Percentiles rank a stretch among this genome's conserved stretches.
phyloP scores from a whole-genome alignment of 2,888 invertebrate species.

The Ischnura elegans region DNA sequence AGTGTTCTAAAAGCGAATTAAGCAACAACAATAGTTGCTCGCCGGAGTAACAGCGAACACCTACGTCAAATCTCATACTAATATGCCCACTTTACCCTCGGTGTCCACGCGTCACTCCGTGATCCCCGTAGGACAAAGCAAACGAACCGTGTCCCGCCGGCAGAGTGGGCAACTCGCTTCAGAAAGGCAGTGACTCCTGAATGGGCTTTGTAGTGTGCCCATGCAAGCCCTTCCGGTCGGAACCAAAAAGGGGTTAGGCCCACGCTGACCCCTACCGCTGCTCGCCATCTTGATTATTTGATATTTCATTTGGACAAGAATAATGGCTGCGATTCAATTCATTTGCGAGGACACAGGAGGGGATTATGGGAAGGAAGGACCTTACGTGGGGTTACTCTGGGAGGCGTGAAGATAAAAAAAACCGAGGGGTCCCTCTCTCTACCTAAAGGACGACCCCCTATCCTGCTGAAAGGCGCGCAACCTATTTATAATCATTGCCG shows the following conservation, averaged over 20 bases:
- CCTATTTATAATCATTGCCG: slow-evolving; percentile 31
- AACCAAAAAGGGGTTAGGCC: not conserved
- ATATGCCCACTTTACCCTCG: not conserved
- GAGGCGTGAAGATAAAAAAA: slow-evolving; percentile 34
- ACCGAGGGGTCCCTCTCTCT: not conserved
- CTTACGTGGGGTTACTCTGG: not conserved
- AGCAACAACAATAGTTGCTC: not conserved
- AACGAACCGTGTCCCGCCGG: not conserved
- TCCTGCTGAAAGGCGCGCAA: not conserved
- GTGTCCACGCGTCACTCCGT: not conserved
- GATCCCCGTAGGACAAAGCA: not conserved
- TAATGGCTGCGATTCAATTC: slow-evolving; percentile 17
- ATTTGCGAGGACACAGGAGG: slow-evolving; percentile 5
- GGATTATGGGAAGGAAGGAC: not conserved
- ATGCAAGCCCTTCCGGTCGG: not conserved
- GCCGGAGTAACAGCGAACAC: not conserved
- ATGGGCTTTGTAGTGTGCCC: not conserved
- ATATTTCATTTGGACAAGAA: slow-evolving; percentile 35
- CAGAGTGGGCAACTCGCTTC: not conserved
- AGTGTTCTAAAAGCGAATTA: not conserved
- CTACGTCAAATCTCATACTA: not conserved
- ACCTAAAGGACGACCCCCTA: not conserved
- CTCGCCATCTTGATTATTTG: slow-evolving; percentile 31
- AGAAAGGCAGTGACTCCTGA: not conserved
- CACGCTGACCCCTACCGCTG: not conserved